phyloP scores from a whole-genome alignment of 2,888 invertebrate genomes.

The Metalampra italica region DNA sequence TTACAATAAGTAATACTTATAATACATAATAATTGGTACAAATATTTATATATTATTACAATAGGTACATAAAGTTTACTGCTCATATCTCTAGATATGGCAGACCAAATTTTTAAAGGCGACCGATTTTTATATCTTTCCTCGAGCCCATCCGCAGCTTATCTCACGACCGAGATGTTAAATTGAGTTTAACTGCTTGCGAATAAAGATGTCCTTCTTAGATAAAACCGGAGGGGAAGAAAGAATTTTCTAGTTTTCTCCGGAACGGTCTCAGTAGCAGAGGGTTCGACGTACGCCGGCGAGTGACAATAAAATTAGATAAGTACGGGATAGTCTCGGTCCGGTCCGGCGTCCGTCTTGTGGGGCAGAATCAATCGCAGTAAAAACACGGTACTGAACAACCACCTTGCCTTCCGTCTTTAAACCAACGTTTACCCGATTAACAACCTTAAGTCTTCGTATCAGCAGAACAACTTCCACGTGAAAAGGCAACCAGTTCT shows the following conservation, averaged over 20 bases:
- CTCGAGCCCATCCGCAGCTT: constrained; percentile 42
- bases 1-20: no score
- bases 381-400: constrained; percentile 59
- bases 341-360: constrained; percentile 58
- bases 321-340: constrained; percentile 69
- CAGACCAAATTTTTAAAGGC: constrained; percentile 29
- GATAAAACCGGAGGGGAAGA: constrained; percentile 33
- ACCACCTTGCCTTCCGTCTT: constrained; percentile 25
- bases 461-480: constrained; percentile 16
- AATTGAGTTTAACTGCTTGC: constrained; percentile 68
- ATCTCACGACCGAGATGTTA: constrained; percentile 54
- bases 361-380: constrained; percentile 72
- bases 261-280: constrained; percentile 23
- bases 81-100: neutral
- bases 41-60: no score
- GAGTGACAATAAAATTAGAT: constrained; percentile 78
- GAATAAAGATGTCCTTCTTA: constrained; percentile 67
- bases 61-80: no score
- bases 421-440: constrained; percentile 20
- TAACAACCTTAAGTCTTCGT: constrained; percentile 29
- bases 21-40: no score
- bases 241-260: constrained; percentile 32
- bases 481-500: constrained; percentile 15
- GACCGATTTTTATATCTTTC: constrained; percentile 37
- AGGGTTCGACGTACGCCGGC: constrained; percentile 38